Evolutionary conservation across 1,140 invertebrate genomes (phyloP).

Genomic region (Macrocentrus cingulum): DNA sequence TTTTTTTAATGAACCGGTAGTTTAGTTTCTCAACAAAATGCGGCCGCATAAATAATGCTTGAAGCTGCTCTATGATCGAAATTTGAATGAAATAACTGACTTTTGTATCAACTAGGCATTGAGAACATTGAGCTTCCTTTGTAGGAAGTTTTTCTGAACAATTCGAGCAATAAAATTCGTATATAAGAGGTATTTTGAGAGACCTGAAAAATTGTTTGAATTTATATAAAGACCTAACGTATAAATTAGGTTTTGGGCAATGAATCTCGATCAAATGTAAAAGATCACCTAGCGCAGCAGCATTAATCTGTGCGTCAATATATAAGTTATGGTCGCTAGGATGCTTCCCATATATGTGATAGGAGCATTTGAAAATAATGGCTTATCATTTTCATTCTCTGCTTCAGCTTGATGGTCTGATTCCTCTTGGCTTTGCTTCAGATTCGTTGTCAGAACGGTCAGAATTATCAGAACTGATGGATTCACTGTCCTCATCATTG

Average conservation of each 20-base stretch:
- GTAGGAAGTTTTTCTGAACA: no score
- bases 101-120: neutral
- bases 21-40: constrained; percentile 20
- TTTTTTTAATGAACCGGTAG: constrained; percentile 12
- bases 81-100: constrained; percentile 23
- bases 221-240: no score
- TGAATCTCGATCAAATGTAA: constrained; percentile 1
- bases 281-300: constrained; percentile 7
- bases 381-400: neutral
- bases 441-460: no score
- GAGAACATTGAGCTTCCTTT: neutral
- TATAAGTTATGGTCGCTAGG: constrained; percentile 12
- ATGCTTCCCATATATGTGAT: constrained; percentile 16
- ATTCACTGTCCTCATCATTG: no score
- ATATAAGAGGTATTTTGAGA: no score
- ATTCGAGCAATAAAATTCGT: no score
- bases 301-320: constrained; percentile 15
- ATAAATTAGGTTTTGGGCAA: no score
- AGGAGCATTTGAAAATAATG: constrained; percentile 13
- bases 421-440: neutral
- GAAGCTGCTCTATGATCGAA: constrained; percentile 18
- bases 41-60: constrained; percentile 19
- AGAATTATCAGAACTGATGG: no score
- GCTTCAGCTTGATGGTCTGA: neutral
- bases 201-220: no score